These are phyloP conservation scores for Ericerus pela DNA, from an alignment of 1,140 invertebrate genomes.

Conservation along the genomic window DNA sequence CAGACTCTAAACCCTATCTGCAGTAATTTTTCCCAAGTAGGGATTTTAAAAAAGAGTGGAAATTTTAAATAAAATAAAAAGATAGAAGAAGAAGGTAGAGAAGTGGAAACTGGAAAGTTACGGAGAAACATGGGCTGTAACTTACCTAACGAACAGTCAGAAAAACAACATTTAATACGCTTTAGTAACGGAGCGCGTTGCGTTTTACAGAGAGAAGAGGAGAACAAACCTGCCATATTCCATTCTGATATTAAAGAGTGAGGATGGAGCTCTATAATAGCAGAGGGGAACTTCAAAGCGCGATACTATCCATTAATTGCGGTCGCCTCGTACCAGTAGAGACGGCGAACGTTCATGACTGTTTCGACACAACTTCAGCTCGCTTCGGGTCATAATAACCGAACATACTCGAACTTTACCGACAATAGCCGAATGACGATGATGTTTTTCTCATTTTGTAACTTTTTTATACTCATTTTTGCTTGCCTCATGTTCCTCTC, in stretches of 20 bases:
- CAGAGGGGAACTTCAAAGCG: slow-evolving; percentile 8
- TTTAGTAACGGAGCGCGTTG: slow-evolving; percentile 5
- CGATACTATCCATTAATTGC: slow-evolving; percentile 2
- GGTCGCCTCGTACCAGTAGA: slow-evolving; percentile 5
- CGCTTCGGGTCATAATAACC: slow-evolving; percentile 3
- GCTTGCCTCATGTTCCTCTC: too few species aligned
- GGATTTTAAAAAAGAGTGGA: slow-evolving; percentile 8
- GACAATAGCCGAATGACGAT: not conserved
- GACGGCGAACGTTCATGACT: slow-evolving; percentile 10
- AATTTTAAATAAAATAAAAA: slow-evolving; percentile 12
- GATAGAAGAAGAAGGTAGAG: not conserved
- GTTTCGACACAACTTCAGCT: slow-evolving; percentile 9
- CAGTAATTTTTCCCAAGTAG: too few species aligned
- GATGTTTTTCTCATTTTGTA: too few species aligned
- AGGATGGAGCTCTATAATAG: slow-evolving; percentile 1
- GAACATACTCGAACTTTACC: not conserved
- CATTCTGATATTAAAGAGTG: slow-evolving; percentile 10
- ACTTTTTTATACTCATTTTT: too few species aligned
- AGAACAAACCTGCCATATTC: slow-evolving; percentile 11
- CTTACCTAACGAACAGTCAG: slow-evolving; percentile 11
- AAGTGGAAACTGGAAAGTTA: not conserved
- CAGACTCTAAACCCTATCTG: too few species aligned
- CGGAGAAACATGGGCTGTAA: slow-evolving; percentile 11
- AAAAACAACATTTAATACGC: slow-evolving; percentile 12
- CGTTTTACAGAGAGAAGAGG: not conserved